phyloP scores from a whole-genome alignment of 2,113 vertebrate species.

The Mesitornis unicolor region DNA sequence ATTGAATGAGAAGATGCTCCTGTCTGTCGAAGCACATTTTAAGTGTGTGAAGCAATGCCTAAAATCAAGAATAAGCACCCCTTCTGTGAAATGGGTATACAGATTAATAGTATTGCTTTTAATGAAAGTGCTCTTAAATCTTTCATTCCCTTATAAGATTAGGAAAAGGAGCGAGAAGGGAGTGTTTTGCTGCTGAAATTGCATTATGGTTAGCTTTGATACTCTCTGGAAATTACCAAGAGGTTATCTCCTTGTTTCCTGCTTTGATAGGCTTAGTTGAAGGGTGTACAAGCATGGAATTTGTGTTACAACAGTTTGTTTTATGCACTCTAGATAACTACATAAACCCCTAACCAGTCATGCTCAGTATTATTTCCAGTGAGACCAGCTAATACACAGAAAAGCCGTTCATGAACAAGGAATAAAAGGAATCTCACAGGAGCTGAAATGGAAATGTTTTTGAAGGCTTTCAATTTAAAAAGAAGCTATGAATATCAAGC shows the following conservation, averaged over 20 bases:
- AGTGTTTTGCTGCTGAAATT: neutral
- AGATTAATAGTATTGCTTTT: neutral
- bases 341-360: accelerated
- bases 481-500: constrained; percentile 4
- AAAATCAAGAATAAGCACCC: neutral
- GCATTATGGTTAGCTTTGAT: neutral
- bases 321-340: neutral
- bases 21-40: neutral
- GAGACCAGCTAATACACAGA: neutral
- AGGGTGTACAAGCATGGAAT: neutral
- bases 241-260: neutral
- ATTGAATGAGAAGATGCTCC: neutral
- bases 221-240: neutral
- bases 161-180: neutral
- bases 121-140: neutral
- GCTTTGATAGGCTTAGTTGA: neutral
- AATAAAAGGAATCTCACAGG: neutral
- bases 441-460: neutral
- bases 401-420: neutral
- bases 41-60: neutral
- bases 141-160: neutral
- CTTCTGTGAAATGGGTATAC: neutral
- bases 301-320: neutral
- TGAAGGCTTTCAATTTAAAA: neutral
- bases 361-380: accelerated